Base-by-base conservation (phyloP, 2,888 invertebrate species). In the Bombylius major region DNA sequence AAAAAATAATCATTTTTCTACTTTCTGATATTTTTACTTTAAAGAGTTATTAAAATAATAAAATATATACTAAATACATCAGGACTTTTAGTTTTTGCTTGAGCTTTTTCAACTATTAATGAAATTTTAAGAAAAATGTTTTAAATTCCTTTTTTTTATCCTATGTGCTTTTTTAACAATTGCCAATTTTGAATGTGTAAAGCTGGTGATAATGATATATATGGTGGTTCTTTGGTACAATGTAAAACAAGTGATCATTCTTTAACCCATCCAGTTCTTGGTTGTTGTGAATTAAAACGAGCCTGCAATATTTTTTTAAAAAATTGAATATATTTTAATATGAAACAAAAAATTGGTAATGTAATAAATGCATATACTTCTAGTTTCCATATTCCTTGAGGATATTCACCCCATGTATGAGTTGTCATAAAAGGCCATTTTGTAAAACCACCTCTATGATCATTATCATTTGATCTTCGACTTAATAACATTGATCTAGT, bases 401-500 rank as follows among this genome's bases (percentile, higher is more conserved):
- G 98, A 72, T 96, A 94, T 76, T 99, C 99, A 31, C 97, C 97
- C 99, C 99, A 99, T 2, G 95, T 96, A 73, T 99, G 99, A 4
- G 99, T 99, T 34, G 99, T 99, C 97, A 97, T 97, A 76, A 98
- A 97, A 56, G 97, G 97, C 97, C 97, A 97, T 75, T 95, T 96
- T 34, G 92, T 93, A 73, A 97, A 98, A 5, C 97, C 97, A 71
- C 96, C 95, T 47, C 89, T 82, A 55, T 83, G 81, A 72, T 99
- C 98, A 67, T 96, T 95, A 67, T 99, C 99, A 68, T 97, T 95
- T 5, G 90, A 87, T 59, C 99, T 82, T 65, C 89, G 82, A 69
- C 96, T 97, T 63, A 99, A 78, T 67, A 99, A 96, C 96, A 98
- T 97, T 11, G 98, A 97, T 69, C 96, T 96, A 60, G 99, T 99